Conservation (phyloP, 2,113 vertebrate genomes). For the Mungos mungo region DNA sequence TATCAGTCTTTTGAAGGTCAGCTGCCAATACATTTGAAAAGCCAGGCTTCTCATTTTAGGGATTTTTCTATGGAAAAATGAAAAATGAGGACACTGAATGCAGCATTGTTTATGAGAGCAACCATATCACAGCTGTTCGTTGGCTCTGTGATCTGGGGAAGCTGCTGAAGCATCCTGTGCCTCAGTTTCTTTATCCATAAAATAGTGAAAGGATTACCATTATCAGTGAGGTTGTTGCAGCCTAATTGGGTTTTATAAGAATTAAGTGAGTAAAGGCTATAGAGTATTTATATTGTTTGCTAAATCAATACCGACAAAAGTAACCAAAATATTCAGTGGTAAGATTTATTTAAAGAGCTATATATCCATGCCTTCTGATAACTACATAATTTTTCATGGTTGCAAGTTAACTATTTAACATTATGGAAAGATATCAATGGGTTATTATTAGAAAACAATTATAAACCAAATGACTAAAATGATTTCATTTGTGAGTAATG, state of each 20-base stretch:
- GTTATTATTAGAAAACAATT: slow-evolving; percentile 25
- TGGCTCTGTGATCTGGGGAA: not conserved
- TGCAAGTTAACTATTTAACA: not conserved
- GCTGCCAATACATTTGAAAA: not conserved
- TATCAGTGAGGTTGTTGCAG: not conserved
- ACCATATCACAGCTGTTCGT: too few species aligned
- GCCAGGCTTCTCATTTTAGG: not conserved
- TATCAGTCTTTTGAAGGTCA: not conserved
- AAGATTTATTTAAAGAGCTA: not conserved
- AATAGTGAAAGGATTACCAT: not conserved
- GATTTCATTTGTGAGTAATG: not conserved
- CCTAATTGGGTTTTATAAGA: slow-evolving; percentile 6
- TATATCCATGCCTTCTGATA: not conserved
- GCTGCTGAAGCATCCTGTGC: not conserved
- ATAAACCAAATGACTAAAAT: not conserved
- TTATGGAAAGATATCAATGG: not conserved
- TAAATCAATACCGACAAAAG: not conserved
- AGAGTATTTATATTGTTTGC: not conserved
- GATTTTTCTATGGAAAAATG: not conserved
- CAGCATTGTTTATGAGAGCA: not conserved
- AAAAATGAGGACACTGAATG: not conserved
- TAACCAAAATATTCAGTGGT: not conserved
- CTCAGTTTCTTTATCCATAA: not conserved
- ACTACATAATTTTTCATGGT: not conserved
- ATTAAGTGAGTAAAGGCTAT: slow-evolving; percentile 2